Evolutionary conservation across 2,797 vertebrate genomes (phyloP), one percentile per base, ranked within the genome.

Genomic region (Lepidocolaptes lacrymiger): DNA sequence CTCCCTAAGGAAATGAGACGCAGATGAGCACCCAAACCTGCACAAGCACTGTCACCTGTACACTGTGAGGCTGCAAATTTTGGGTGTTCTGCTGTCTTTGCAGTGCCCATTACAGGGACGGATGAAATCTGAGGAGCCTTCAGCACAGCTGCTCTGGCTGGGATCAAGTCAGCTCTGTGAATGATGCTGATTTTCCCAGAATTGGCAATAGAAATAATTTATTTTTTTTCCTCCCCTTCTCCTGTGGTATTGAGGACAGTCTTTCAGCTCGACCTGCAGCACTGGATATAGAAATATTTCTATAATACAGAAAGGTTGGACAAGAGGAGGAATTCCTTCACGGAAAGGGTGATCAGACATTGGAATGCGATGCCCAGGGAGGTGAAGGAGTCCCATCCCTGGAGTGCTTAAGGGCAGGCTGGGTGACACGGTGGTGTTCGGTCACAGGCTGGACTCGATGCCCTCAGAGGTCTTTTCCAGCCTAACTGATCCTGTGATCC

Each of bases 61-160:
- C 8, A 6, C 7, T 0, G 22, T 26, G 24, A 62, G 18, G 48
- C 14, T 7, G 0, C 10, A 43, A 2, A 3, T 0, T 1, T 2
- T 6, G 7, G 12, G 17, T 26, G 46, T 34, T 68, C 8, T 55
- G 36, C 10, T 24, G 46, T 16, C 14, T 44, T 23, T 10, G 28
- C 41, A 21, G 41, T 0, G 10, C 23, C 23, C 41, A 7, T 23
- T 2, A 12, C 1, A 2, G 6, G 20, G 12, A 7, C 22, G 16
- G 3, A 1, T 0, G 0, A 54, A 37, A 58, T 5, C 9, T 18
- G 11, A 32, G 48, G 20, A 69, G n/a, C 8, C 17, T 7, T 10
- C 3, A 7, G 41, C 43, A 27, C 2, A 1, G 13, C 0, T 0
- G 28, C 36, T 54, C 37, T 34, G 16, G 23, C 14, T n/a, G 34